Base-by-base conservation (phyloP, 2,113 vertebrate genomes). In the Telmatochromis brichardi region DNA sequence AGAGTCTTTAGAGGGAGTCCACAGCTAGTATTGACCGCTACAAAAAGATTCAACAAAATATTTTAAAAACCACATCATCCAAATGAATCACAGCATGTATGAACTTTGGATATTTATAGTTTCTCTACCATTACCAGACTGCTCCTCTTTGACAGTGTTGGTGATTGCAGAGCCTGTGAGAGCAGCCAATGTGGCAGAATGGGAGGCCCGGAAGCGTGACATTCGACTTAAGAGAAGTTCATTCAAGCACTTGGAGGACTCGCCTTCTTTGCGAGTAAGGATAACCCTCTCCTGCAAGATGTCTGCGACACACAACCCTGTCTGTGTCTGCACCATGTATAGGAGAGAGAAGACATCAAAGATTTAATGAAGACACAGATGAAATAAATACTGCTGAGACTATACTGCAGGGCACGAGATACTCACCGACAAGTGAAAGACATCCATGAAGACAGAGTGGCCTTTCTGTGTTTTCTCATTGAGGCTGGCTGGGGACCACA, bases 381-480 rank as follows among this genome's bases (percentile, higher is more conserved):
- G 12, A 15, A 57, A 40, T 26, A 53, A 35, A 58, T 35, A 23
- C 7, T 37, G 9, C 2, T 83, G 6, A 63, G 53, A 28, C 8
- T 57, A 45, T 13, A n/a, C 8, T 19, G 9, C 6, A 45, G 6
- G 3, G 19, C 9, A 54, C 40, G 1, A 5, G 26, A 9, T 2
- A 90, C 97, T 96, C 96, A 99, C 99, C 91, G 94, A 96, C 76
- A 99, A 95, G 94, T 97, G 97, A 97, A 99, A 99, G 92, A 99
- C 93, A 91, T 99, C 99, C 98, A 99, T 99, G 93, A 99, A 99
- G 90, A 99, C 98, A 35, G 98, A 99, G 92, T 99, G 98, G 84
- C 99, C 99, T 95, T 99, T 99, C 14, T 98, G 98, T 5, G 99
- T 99, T 95, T 99, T 99, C 93, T 99, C 99, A 19, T 99, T 99